Base-by-base conservation (phyloP, 2,888 invertebrate species). In the Hirtodrosophila duncani region DNA sequence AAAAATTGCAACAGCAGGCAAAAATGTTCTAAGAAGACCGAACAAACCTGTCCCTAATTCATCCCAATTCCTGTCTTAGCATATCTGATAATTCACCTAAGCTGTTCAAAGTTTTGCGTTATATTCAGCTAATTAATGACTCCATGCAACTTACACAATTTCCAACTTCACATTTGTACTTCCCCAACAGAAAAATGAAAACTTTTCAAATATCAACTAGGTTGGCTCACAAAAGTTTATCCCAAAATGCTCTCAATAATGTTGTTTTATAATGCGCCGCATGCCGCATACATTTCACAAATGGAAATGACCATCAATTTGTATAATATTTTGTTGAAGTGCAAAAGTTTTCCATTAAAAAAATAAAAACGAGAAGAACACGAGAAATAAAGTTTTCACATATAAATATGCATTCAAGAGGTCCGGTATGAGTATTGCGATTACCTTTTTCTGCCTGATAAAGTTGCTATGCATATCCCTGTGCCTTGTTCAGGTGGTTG, bases 291-390 rank as follows among this genome's bases (percentile, higher is more conserved):
- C 46, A 50, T 56, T 63, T 67, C 59, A 58, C 51, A 71, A 65
- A 60, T 67, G 59, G 45, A 75, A 79, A 72, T 67, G 65, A 48
- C 63, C 68, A 71, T 58, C 72, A 80, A 72, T 67, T 72, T 71
- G 60, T 60, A 53, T 79, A 62, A 53, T 75, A 67, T 80, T 79
- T 55, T 67, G 52, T 52, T 52, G 46, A 79, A 74, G 67, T 67
- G 56, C 45, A 64, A 68, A 69, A 67, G 63, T 68, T 70, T 67
- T 58, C 52, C 44, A 52, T 48, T 51, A 31, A 65, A 17, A 16
- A 30, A 3, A 30, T 8, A 34, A 13, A 21, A 34, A 17, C n/a
- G 6, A 10, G 24, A 17, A 36, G 18, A 9, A 56, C 31, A 16
- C 34, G 37, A 44, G 51, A 63, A 75, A n/a, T n/a, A n/a, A n/a